Conservation (phyloP, 2,888 invertebrate genomes). For the Argyresthia goedartella region DNA sequence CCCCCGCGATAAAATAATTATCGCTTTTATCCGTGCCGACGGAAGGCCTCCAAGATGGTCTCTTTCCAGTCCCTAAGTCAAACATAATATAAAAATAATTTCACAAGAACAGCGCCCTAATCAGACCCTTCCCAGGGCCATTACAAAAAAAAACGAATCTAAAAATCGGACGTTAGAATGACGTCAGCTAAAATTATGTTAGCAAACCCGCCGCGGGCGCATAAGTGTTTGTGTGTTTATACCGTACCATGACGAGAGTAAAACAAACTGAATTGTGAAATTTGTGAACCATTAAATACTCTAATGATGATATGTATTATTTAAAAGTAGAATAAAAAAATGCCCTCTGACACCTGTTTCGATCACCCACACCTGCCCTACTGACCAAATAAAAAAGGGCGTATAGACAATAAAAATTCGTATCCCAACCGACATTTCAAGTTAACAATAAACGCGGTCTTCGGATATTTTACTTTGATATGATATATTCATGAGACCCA, state of each 20-base stretch:
- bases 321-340: slow-evolving; percentile 31
- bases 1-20: slow-evolving; percentile 64
- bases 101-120: slow-evolving; percentile 32
- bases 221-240: slow-evolving; percentile 35
- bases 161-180: slow-evolving; percentile 41
- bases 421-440: slow-evolving; percentile 19
- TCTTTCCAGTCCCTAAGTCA: slow-evolving; percentile 29
- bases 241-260: slow-evolving; percentile 54
- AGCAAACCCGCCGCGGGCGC: slow-evolving; percentile 26
- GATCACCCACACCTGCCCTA: slow-evolving; percentile 39
- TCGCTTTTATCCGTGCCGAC: slow-evolving; percentile 57
- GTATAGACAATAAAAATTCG: slow-evolving; percentile 19
- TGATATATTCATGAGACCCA: slow-evolving; percentile 12
- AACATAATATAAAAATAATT: slow-evolving; percentile 43
- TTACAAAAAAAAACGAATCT: slow-evolving; percentile 51
- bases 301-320: slow-evolving; percentile 41
- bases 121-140: slow-evolving; percentile 16
- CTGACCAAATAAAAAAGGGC: slow-evolving; percentile 35
- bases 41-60: slow-evolving; percentile 25
- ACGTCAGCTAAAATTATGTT: slow-evolving; percentile 52
- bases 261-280: slow-evolving; percentile 50
- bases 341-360: slow-evolving; percentile 44
- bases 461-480: slow-evolving; percentile 7
- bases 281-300: slow-evolving; percentile 19
- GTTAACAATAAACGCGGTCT: slow-evolving; percentile 29